Evolutionary conservation across 2,797 vertebrate species (phyloP).

Genomic region (Dendrocincla fuliginosa): DNA sequence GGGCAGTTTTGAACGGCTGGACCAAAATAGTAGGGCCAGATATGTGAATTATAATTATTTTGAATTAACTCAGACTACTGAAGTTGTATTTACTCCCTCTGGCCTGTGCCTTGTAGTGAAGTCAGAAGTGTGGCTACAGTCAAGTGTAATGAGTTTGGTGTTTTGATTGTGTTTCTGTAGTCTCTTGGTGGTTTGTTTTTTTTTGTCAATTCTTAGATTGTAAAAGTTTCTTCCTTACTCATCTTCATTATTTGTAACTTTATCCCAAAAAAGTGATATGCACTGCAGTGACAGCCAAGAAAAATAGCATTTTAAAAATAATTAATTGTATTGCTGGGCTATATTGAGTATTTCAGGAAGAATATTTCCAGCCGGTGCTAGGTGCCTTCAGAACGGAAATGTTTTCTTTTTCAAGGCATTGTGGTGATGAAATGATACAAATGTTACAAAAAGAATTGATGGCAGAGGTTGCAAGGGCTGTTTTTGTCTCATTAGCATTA

Average conservation of each 20-base stretch:
- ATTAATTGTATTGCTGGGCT: neutral
- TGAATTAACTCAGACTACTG: neutral
- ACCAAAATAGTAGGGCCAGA: neutral
- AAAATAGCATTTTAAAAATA: neutral
- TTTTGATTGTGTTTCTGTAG: neutral
- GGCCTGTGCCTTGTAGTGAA: neutral
- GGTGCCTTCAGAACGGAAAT: neutral
- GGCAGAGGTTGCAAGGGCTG: neutral
- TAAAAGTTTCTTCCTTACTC: neutral
- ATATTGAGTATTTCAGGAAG: neutral
- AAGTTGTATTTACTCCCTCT: neutral
- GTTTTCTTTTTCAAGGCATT: neutral
- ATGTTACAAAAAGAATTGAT: neutral
- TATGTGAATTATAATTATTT: neutral
- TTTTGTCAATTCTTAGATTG: neutral
- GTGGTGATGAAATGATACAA: neutral
- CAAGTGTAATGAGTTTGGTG: neutral
- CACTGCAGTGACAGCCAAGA: neutral
- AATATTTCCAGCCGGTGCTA: neutral
- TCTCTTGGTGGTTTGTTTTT: neutral
- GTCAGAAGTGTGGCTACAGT: neutral
- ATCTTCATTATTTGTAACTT: neutral
- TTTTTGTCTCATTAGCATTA: neutral
- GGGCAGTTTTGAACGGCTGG: neutral
- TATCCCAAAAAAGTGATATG: neutral